Conservation (phyloP, 2,888 invertebrate genomes). For the Parapristionchus giblindavisi region DNA sequence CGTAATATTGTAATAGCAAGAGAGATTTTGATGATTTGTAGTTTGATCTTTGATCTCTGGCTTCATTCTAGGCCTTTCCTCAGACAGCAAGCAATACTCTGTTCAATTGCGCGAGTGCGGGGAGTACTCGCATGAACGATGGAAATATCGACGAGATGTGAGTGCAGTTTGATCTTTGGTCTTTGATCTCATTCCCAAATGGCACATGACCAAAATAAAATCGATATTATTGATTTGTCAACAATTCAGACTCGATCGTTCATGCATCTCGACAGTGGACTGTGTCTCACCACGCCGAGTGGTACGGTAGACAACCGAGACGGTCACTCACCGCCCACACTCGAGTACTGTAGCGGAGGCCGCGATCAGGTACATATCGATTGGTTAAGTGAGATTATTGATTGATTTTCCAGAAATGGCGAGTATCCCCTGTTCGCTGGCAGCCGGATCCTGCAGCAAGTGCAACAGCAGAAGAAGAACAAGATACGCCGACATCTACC, state of each 20-base stretch:
- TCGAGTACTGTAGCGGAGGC: constrained; percentile 15
- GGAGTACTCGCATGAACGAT: constrained; percentile 63
- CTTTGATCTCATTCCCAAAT: background rate
- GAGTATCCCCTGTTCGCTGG: constrained; percentile 22
- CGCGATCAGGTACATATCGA: background rate
- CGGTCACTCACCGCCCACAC: constrained; percentile 5
- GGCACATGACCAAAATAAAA: background rate
- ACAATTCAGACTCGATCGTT: constrained; percentile 1
- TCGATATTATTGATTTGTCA: background rate
- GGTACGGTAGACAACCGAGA: constrained; percentile 11
- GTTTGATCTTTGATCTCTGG: constrained; percentile 5
- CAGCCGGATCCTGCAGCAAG: background rate
- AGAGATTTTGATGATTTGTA: background rate
- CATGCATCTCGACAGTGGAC: constrained; percentile 25
- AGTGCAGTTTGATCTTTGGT: constrained; percentile 5
- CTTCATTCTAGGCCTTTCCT: background rate
- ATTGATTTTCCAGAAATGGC: constrained; percentile 16
- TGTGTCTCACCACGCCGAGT: constrained; percentile 15
- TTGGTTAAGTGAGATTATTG: background rate
- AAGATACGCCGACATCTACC: no score
- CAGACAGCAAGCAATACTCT: constrained; percentile 48
- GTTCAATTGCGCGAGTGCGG: constrained; percentile 69
- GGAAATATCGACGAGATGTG: constrained; percentile 60
- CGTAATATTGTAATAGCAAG: background rate
- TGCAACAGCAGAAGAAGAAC: no score